Evolutionary conservation across 2,113 vertebrate species (phyloP), one percentile per base, ranked within the genome.

Genomic region (Thunnus maccoyii): DNA sequence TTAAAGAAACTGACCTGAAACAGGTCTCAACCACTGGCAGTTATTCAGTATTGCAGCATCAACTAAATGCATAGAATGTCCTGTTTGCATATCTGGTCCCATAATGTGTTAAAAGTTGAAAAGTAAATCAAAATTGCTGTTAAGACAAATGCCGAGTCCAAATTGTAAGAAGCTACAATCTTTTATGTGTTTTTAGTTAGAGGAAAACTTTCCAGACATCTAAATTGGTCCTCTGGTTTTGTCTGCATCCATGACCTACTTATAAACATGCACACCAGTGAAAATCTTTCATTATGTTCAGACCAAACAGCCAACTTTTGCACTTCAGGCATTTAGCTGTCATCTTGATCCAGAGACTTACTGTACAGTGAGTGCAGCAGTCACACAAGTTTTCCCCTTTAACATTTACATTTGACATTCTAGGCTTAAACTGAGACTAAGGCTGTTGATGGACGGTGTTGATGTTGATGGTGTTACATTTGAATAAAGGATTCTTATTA

Each of bases 221-320:
- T 70, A 75, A 69, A 70, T 75, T 47, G 41, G 64, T 69, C 71
- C 3, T 61, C 25, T 56, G 69, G 41, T 69, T 57, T 60, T 62
- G 62, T 78, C 47, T 76, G 56, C 36, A 41, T 41, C 36, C 36
- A 41, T 41, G 36, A 82, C 56, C 79, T 30, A 63, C 61, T 80
- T 73, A 1, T 7, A 57, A 64, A 72, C 6, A 57, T 13, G 20
- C 36, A 41, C 36, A 41, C 36, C 9, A 41, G 36, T 41, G 36
- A 41, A 41, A 41, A 41, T 41, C 36, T 41, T 41, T 32, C 50
- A 55, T 63, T 47, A 13, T 22, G 60, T 48, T 22, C 12, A 10
- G 68, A 50, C 51, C 58, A 57, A 47, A 56, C 30, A 12, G 60
- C 5, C 52, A 56, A 2, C 57, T 60, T 50, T 82, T 62, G 22